A percentile compares a stretch with the other conserved stretches of the same genome.
Evolutionary conservation across 2,113 vertebrate genomes (phyloP).

Genomic region (Orycteropus afer): DNA sequence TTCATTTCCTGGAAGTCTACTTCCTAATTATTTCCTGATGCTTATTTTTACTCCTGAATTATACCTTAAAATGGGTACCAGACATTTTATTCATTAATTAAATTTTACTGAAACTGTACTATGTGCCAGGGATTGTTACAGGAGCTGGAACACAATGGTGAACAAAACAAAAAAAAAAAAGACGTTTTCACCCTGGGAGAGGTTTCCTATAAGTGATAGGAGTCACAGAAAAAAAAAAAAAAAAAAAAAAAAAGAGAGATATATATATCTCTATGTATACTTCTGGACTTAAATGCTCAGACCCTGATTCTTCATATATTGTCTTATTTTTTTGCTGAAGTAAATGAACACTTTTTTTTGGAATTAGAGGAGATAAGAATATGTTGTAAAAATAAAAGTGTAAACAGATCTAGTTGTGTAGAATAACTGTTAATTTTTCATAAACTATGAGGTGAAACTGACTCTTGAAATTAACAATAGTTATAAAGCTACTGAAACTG

Average conservation of each 20-base stretch:
- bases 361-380: neutral
- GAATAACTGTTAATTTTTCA: neutral
- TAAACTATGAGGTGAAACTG: neutral
- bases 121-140: accelerated
- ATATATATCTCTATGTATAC: neutral
- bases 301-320: neutral
- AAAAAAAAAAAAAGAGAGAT: too few relatives aligned
- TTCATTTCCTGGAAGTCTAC: neutral
- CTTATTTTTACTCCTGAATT: neutral
- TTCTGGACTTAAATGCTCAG: neutral
- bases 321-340: neutral
- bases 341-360: neutral
- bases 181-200: neutral
- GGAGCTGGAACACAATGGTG: neutral
- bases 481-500: neutral
- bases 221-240: neutral
- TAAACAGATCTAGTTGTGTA: neutral
- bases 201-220: neutral
- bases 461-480: neutral
- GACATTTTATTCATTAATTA: neutral
- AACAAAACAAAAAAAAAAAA: neutral
- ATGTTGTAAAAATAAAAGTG: neutral
- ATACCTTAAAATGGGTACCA: accelerated
- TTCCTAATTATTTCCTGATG: neutral
- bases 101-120: neutral